phyloP scores from a whole-genome alignment of 2,888 invertebrate species.

The Biston betularia region DNA sequence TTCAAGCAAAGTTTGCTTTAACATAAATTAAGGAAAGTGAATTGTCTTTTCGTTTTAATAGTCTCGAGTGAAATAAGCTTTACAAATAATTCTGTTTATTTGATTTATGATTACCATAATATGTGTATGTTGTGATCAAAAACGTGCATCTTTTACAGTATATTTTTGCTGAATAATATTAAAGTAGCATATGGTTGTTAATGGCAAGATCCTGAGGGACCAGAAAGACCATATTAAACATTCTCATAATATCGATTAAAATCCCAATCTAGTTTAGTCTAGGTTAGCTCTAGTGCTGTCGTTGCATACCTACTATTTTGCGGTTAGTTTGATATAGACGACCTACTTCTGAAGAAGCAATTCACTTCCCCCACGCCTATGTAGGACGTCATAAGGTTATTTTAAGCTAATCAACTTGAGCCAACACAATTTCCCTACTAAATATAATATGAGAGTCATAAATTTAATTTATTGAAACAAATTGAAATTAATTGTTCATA shows the following conservation, averaged over 20 bases:
- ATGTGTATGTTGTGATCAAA: no score
- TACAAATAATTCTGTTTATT: slow-evolving; percentile 10
- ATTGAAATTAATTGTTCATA: no score
- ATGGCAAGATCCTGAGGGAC: no score
- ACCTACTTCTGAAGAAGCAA: slow-evolving; percentile 33
- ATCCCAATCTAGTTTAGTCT: slow-evolving; percentile 1
- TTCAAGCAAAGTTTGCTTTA: slow-evolving; percentile 14
- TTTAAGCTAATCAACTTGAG: slow-evolving; percentile 25
- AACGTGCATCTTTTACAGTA: no score
- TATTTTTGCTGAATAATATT: no score
- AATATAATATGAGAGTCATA: slow-evolving; percentile 2
- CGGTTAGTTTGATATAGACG: slow-evolving; percentile 23
- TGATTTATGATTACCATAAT: background rate
- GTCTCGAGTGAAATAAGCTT: background rate
- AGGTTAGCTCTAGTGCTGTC: slow-evolving; percentile 6
- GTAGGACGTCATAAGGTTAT: slow-evolving; percentile 21
- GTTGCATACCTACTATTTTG: slow-evolving; percentile 16
- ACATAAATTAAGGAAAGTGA: slow-evolving; percentile 12
- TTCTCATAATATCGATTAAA: background rate
- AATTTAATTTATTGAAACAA: slow-evolving; percentile 8
- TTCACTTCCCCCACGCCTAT: slow-evolving; percentile 27
- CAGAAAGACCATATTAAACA: no score
- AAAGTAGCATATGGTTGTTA: no score
- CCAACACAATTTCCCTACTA: slow-evolving; percentile 9
- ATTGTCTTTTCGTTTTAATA: slow-evolving; percentile 20